Conservation (phyloP, 2,113 vertebrate genomes). For the Coptodon bakossiorum region DNA sequence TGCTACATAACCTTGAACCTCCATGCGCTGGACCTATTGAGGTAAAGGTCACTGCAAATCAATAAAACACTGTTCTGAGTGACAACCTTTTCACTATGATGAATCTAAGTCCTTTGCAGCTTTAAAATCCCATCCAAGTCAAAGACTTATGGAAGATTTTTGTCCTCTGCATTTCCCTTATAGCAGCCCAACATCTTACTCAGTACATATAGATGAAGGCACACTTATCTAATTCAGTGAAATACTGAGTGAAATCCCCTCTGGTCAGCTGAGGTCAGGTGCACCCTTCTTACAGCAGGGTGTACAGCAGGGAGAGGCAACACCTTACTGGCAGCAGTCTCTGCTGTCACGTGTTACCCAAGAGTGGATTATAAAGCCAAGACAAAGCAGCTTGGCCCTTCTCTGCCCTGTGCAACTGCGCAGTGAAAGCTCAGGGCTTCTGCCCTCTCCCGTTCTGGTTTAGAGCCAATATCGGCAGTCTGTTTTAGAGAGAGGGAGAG, state of each 20-base stretch:
- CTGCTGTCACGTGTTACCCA: constrained; percentile 28
- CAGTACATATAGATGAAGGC: not conserved
- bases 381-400: constrained; percentile 56
- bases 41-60: not conserved
- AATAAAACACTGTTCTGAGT: not conserved
- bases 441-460: constrained; percentile 40
- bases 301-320: constrained; percentile 30
- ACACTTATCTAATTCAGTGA: not conserved
- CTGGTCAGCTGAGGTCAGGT: not conserved
- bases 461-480: constrained; percentile 55
- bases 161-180: not conserved
- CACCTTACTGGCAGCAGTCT: constrained; percentile 1
- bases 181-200: not conserved
- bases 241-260: constrained; percentile 4
- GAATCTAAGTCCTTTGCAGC: not conserved
- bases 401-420: constrained; percentile 25
- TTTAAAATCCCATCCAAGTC: not conserved
- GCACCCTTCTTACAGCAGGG: not conserved
- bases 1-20: not conserved
- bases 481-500: constrained; percentile 47
- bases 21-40: not conserved
- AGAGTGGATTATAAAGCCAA: constrained; percentile 55
- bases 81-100: not conserved
- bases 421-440: constrained; percentile 20
- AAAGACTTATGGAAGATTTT: not conserved